A percentile compares a stretch with the other conserved stretches of the same genome.
These are phyloP conservation scores for Myxocyprinus asiaticus DNA, from an alignment of 2,113 vertebrate species.

Conservation along the genomic window DNA sequence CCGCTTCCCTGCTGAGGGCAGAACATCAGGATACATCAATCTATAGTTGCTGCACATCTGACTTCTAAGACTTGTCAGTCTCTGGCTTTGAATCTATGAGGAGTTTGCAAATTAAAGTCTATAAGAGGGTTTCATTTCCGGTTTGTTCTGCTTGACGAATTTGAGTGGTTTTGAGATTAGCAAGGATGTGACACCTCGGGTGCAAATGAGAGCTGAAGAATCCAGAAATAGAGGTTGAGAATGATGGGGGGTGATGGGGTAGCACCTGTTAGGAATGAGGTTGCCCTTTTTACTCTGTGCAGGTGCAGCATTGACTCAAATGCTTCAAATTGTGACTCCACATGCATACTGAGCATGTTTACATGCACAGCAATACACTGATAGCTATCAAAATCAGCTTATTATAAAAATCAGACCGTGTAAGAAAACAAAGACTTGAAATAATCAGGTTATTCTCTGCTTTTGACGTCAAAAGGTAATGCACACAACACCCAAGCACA, in stretches of 20 bases:
- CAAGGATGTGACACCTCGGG: neutral
- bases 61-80: constrained; percentile 47
- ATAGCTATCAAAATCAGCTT: no score
- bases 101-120: constrained; percentile 27
- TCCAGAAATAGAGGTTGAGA: neutral
- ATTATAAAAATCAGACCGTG: no score
- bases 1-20: constrained; percentile 49
- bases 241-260: neutral
- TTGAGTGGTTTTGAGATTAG: constrained; percentile 13
- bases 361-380: no score
- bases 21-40: constrained; percentile 47
- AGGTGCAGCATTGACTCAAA: neutral
- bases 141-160: constrained; percentile 54
- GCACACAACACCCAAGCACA: no score
- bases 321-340: no score
- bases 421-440: no score
- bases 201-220: neutral
- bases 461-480: no score
- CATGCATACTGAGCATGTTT: no score
- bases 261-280: constrained; percentile 4
- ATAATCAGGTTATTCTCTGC: no score
- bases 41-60: constrained; percentile 56
- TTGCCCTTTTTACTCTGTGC: neutral
- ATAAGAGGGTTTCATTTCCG: constrained; percentile 27
- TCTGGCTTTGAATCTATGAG: constrained; percentile 54